Base-by-base conservation (phyloP, 1,140 invertebrate species). In the Brachystomella parvula region DNA sequence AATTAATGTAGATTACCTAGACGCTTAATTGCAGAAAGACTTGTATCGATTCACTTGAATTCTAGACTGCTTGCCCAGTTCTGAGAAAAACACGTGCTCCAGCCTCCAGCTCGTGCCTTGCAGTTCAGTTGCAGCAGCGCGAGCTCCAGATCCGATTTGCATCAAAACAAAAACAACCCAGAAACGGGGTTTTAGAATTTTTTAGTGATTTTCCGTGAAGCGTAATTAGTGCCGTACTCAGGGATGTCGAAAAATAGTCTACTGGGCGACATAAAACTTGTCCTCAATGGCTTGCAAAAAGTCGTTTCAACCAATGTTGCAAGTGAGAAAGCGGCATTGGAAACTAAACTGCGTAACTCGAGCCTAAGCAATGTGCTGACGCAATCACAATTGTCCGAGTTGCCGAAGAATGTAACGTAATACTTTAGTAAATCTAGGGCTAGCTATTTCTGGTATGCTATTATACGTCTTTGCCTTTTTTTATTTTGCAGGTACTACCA, bases 311-410 rank as follows among this genome's bases (percentile, higher is more conserved):
- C 84, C 56, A 80, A 81, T 47, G 73, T 79, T 35, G 83, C 82
- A 75, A 74, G 84, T 57, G 83, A 86, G 72, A 77, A 82, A 71
- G 76, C 80, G 64, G 76, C 78, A 73, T 76, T 80, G 74, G 80
- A 78, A 75, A 74, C 81, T 71, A 76, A 85, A 68, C 85, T 84
- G 82, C 78, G 79, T 76, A 86, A 85, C 72, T 87, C 85, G 31
- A 86, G 81, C 75, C 68, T 86, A 26, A 82, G 64, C 78, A 79
- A 59, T 67, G 81, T 35, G 63, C 81, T 49, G 75, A 80, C 65
- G 66, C 73, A 67, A 68, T 63, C 65, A 66, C 73, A 67, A 68
- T 63, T 68, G 73, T 49, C 3, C 57, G 44, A 70, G 26, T 28
- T 24, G 0, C 67, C 3, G 32, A 64, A 57, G 56, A 67, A 30